Evolutionary conservation across 1,140 invertebrate species (phyloP).

Genomic region (Philotrypesis tridentata): DNA sequence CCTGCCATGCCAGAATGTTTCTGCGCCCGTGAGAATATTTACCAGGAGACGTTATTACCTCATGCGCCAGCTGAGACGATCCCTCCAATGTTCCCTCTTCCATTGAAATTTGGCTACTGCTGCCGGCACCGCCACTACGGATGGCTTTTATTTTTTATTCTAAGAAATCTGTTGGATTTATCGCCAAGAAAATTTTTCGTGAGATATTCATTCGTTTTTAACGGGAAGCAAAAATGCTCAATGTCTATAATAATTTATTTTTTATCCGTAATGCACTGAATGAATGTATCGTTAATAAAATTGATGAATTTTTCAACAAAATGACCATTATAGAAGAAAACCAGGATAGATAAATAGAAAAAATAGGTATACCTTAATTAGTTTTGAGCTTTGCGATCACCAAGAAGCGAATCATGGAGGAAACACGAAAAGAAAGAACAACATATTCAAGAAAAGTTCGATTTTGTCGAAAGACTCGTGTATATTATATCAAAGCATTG

Average conservation of each 20-base stretch:
- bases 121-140: neutral
- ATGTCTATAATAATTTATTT: no score
- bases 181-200: neutral
- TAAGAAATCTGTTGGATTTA: slow-evolving; percentile 20
- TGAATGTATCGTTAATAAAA: neutral
- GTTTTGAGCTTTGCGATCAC: neutral
- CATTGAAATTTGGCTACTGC: slow-evolving; percentile 47
- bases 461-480: slow-evolving; percentile 14
- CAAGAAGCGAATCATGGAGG: no score
- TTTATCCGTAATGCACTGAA: no score
- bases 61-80: slow-evolving; percentile 1
- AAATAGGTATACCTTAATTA: slow-evolving; percentile 24
- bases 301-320: slow-evolving; percentile 2
- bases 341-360: neutral
- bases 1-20: slow-evolving; percentile 17
- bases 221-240: neutral
- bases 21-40: slow-evolving; percentile 37
- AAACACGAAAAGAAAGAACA: neutral
- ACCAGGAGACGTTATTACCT: slow-evolving; percentile 40
- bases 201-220: slow-evolving; percentile 10
- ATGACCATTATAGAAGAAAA: neutral
- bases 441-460: neutral
- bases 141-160: slow-evolving; percentile 30
- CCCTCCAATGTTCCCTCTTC: neutral
- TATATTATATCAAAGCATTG: neutral